Percentiles rank a stretch among this genome's conserved stretches.
Evolutionary conservation across 2,797 vertebrate species (phyloP).

Genomic region (Sibirionetta formosa): DNA sequence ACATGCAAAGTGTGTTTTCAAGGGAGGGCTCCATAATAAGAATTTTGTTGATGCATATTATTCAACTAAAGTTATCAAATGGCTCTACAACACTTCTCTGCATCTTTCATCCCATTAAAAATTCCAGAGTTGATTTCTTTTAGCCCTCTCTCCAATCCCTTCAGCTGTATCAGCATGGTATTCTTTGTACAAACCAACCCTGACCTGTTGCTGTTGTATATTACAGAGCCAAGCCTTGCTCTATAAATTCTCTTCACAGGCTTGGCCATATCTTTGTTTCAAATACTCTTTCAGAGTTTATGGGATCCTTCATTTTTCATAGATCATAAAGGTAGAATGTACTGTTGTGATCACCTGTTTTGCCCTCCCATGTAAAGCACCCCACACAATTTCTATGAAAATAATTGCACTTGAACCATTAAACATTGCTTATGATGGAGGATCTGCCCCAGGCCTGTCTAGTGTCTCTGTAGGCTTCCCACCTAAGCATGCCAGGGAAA

Average conservation of each 20-base stretch:
- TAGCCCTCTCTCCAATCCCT: not conserved
- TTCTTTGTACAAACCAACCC: not conserved
- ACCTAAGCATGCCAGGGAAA: not conserved
- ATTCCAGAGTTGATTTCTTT: not conserved
- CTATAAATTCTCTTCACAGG: slow-evolving; percentile 7
- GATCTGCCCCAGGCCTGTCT: not conserved
- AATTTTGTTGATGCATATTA: not conserved
- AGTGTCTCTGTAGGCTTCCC: not conserved
- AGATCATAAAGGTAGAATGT: not conserved
- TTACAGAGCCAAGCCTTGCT: not conserved
- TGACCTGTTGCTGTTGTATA: not conserved
- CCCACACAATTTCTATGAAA: slow-evolving; percentile 1
- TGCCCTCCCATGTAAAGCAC: not conserved
- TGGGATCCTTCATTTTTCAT: slow-evolving; percentile 10
- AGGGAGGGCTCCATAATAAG: not conserved
- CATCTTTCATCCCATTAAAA: not conserved
- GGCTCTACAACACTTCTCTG: not conserved
- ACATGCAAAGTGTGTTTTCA: not conserved
- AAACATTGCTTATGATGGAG: not conserved
- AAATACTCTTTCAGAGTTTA: slow-evolving; percentile 1
- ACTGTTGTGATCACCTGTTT: slow-evolving; percentile 2
- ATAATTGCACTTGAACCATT: not conserved
- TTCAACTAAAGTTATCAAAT: not conserved
- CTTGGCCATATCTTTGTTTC: not conserved
- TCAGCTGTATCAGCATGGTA: not conserved